Percentiles rank a stretch among this genome's conserved stretches.
These are phyloP conservation scores for Drosophila greeni DNA, from an alignment of 2,888 invertebrate species.

Conservation along the genomic window DNA sequence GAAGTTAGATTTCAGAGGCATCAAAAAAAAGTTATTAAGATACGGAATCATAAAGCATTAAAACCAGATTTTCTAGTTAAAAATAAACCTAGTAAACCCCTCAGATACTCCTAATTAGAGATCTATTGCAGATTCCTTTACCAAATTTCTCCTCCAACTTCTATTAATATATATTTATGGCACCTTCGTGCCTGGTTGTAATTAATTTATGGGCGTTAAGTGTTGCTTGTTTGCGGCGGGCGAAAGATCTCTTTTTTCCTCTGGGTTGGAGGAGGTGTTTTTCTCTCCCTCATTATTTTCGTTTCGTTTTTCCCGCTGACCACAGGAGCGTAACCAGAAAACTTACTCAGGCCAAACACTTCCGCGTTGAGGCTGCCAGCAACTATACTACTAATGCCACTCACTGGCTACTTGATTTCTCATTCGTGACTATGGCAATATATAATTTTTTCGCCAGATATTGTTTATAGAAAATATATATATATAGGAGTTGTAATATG, in stretches of 20 bases:
- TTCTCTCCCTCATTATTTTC: neutral
- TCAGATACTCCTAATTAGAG: neutral
- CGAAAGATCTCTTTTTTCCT: conserved; percentile 4
- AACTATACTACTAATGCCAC: neutral
- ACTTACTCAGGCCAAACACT: conserved; percentile 44
- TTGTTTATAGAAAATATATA: conserved; percentile 38
- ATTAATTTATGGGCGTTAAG: conserved; percentile 72
- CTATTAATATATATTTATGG: conserved; percentile 2
- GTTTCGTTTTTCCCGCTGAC: conserved; percentile 6
- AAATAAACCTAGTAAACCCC: neutral
- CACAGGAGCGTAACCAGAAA: conserved; percentile 30
- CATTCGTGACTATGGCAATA: neutral
- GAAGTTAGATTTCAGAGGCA: neutral
- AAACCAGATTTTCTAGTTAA: too few relatives aligned
- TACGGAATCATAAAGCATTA: too few relatives aligned
- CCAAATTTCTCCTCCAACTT: conserved; percentile 8
- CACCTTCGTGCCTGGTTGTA: conserved; percentile 47
- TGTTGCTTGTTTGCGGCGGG: conserved; percentile 58
- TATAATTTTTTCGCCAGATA: neutral
- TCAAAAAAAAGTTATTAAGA: too few relatives aligned
- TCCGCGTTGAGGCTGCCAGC: conserved; percentile 28
- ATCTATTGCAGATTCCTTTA: conserved; percentile 8
- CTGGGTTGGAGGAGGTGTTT: conserved; percentile 4
- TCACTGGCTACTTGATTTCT: conserved; percentile 6
- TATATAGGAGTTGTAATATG: neutral